Base-by-base conservation (phyloP, 2,113 vertebrate genomes). In the Loxodonta africana region DNA sequence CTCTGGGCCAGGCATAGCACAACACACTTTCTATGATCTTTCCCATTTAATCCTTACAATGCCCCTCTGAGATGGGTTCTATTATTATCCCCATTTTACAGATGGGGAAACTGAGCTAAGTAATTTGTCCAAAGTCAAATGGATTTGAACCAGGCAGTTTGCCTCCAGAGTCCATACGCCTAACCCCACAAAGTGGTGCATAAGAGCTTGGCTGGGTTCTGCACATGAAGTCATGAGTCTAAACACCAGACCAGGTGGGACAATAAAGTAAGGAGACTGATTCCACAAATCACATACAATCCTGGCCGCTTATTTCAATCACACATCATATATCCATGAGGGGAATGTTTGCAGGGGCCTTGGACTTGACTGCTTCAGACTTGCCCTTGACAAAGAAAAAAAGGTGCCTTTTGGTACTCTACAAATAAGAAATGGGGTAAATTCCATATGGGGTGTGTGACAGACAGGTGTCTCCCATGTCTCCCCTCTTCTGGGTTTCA, bases 271-370 rank as follows among this genome's bases (percentile, higher is more conserved):
- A 7, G 3, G n/a, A 83, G 92, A 10, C n/a, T 6, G 80, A 51
- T 76, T 23, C 94, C 65, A 96, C 94, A 95, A 91, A 91, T 91
- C 95, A 62, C 60, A 73, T 12, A 28, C 86, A 33, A 33, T 48
- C 60, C 73, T 3, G 30, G 90, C 57, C 30, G 2, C 80, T 33
- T 33, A n/a, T 20, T 78, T 25, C 67, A 78, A 57, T 91, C 85
- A 93, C 96, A 93, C 62, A 4, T 96, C 86, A n/a, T 90, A 90
- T 80, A 96, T 95, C 86, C 91, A 87, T 0, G 4, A 0, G 0
- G 86, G 80, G 62, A 76, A 93, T 0, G 20, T 69, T 28, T 37
- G 28, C 57, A n/a, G 71, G 21, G 26, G 51, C 28, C 86, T 33
- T 71, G 53, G 14, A 18, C 48, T 53, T 11, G 14, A 23, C 78